Evolutionary conservation across 2,113 vertebrate species (phyloP).

Genomic region (Misgurnus mizolepis): DNA sequence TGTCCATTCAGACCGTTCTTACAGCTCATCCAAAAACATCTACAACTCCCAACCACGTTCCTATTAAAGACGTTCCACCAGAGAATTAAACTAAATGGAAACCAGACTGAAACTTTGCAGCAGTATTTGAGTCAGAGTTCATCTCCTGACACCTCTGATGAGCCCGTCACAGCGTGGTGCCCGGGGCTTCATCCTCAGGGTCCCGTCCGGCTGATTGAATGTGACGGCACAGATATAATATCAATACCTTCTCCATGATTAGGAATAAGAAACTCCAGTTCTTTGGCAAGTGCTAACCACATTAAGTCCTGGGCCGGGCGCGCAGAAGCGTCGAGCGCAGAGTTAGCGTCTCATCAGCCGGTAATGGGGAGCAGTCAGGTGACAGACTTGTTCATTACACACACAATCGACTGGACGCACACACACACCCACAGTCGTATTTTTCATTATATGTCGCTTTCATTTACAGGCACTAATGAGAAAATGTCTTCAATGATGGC

Average conservation of each 20-base stretch:
- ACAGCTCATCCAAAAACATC: slow-evolving; percentile 5
- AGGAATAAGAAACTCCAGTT: slow-evolving; percentile 79
- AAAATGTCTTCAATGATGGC: slow-evolving; percentile 64
- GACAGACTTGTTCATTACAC: slow-evolving; percentile 61
- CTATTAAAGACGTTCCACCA: slow-evolving; percentile 5
- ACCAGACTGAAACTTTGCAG: slow-evolving; percentile 35
- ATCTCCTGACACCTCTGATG: slow-evolving; percentile 43
- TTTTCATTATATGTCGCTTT: slow-evolving; percentile 59
- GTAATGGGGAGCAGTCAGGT: slow-evolving; percentile 66
- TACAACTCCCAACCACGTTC: slow-evolving; percentile 13
- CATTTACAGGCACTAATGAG: slow-evolving; percentile 62
- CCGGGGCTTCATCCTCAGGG: slow-evolving; percentile 58
- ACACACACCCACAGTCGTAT: slow-evolving; percentile 48
- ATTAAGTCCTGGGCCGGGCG: slow-evolving; percentile 63
- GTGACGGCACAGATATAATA: slow-evolving; percentile 89
- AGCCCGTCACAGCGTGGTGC: slow-evolving; percentile 34
- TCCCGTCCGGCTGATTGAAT: slow-evolving; percentile 82
- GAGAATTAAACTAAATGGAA: slow-evolving; percentile 37
- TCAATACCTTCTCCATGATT: slow-evolving; percentile 89
- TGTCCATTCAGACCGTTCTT: no score
- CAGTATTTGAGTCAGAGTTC: slow-evolving; percentile 20
- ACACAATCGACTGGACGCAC: slow-evolving; percentile 56
- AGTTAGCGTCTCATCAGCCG: slow-evolving; percentile 60
- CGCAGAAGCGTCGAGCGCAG: slow-evolving; percentile 50
- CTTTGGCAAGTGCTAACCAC: slow-evolving; percentile 79